phyloP scores from a whole-genome alignment of 2,888 invertebrate genomes.

The Gortyna flavago region DNA sequence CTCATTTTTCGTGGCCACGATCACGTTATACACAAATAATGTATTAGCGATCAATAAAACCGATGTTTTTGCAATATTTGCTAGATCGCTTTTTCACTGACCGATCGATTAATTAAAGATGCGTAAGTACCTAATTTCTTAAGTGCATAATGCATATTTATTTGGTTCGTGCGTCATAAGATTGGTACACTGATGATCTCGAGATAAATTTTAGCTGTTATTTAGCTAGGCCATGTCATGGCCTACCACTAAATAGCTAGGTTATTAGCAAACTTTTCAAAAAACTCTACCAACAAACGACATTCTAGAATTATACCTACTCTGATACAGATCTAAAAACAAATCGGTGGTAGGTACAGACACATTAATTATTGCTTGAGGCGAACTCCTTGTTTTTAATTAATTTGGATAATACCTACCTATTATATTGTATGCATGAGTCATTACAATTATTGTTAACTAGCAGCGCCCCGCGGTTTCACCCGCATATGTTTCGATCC shows the following conservation, averaged over 20 bases:
- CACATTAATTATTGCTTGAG: not conserved
- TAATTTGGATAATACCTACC: not conserved
- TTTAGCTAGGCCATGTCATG: conserved; percentile 15
- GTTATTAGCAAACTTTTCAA: conserved; percentile 25
- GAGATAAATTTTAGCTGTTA: conserved; percentile 17
- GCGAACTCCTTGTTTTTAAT: not conserved
- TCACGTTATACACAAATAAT: conserved; percentile 70
- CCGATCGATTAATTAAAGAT: conserved; percentile 21
- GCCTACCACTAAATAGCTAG: not conserved
- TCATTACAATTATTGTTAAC: not conserved
- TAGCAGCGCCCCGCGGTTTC: too few relatives aligned
- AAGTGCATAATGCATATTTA: conserved; percentile 29
- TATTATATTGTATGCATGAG: not conserved
- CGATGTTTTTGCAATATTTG: conserved; percentile 56
- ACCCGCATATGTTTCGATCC: too few relatives aligned
- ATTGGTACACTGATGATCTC: conserved; percentile 26
- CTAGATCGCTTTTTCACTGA: conserved; percentile 17
- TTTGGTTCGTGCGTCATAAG: conserved; percentile 27
- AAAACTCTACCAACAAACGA: not conserved
- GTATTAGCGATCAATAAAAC: conserved; percentile 61
- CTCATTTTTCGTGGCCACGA: conserved; percentile 82
- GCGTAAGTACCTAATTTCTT: conserved; percentile 35
- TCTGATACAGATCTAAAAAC: not conserved
- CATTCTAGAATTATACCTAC: not conserved
- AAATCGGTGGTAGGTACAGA: not conserved